Evolutionary conservation across 2,888 invertebrate genomes (phyloP), one percentile per base, ranked within the genome.

Genomic region (Callyntrura sp.): DNA sequence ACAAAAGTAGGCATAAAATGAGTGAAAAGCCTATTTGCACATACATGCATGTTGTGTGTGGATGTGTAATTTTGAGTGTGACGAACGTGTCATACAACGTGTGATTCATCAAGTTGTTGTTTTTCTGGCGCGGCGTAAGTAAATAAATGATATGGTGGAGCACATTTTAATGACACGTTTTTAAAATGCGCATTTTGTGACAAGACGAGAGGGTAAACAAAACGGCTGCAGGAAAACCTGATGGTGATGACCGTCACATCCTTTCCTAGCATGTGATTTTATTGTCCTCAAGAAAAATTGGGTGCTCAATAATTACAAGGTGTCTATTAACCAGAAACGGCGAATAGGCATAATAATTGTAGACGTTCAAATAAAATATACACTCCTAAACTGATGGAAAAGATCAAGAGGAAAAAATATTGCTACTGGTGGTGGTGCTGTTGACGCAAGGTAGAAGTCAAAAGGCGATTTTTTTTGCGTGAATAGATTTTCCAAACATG

Each of bases 401-500:
- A n/a, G n/a, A n/a, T n/a, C n/a, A n/a, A n/a, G n/a, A n/a, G n/a
- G n/a, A n/a, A n/a, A n/a, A n/a, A n/a, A n/a, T n/a, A n/a, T n/a
- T n/a, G n/a, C n/a, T n/a, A n/a, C n/a, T n/a, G n/a, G n/a, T n/a
- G n/a, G n/a, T n/a, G n/a, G n/a, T n/a, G n/a, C n/a, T n/a, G n/a
- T n/a, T n/a, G n/a, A n/a, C n/a, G n/a, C n/a, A n/a, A n/a, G n/a
- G n/a, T n/a, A n/a, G n/a, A n/a, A n/a, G n/a, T n/a, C n/a, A n/a
- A 55, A n/a, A n/a, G 55, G 9, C 51, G 51, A 6, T 6, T 6
- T 60, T 60, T 60, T 60, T 60, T 17, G 23, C 14, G 6, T 60
- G 20, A 5, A 23, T 60, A 28, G 2, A 28, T 70, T 70, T 70
- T 43, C 11, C 70, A 43, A 70, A 70, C 70, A 70, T 70, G 70